Evolutionary conservation across 2,797 vertebrate genomes (phyloP).

Genomic region (Notoglanidium macrostoma): DNA sequence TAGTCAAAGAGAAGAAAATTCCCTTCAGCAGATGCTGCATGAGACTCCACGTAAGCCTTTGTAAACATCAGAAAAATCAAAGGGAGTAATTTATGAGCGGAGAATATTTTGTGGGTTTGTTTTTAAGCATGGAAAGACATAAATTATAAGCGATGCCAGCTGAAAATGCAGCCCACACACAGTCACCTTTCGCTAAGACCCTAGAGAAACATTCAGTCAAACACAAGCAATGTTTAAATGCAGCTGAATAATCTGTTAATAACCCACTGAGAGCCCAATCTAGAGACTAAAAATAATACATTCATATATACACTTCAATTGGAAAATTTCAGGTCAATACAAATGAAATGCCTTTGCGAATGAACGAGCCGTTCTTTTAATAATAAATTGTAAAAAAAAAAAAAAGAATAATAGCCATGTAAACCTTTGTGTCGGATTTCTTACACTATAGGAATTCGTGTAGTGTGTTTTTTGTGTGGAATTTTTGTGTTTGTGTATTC

Average conservation of each 20-base stretch:
- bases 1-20: slow-evolving; percentile 35
- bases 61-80: slow-evolving; percentile 67
- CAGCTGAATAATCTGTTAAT: slow-evolving; percentile 8
- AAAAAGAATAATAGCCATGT: not conserved
- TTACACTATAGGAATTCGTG: not conserved
- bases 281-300: not conserved
- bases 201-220: not conserved
- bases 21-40: slow-evolving; percentile 50
- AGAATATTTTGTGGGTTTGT: slow-evolving; percentile 62
- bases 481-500: not conserved
- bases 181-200: not conserved
- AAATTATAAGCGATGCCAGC: slow-evolving; percentile 53
- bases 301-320: not conserved
- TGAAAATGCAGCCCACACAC: not conserved
- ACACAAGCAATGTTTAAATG: not conserved
- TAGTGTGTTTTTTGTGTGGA: not conserved
- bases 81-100: slow-evolving; percentile 70
- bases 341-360: not conserved
- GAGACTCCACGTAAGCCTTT: slow-evolving; percentile 40
- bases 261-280: not conserved
- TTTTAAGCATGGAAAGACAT: slow-evolving; percentile 40
- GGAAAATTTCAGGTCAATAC: not conserved
- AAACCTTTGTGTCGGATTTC: not conserved
- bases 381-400: not conserved
- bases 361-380: not conserved